phyloP scores from a whole-genome alignment of 1,140 invertebrate genomes.

The Drosophila sproati region DNA sequence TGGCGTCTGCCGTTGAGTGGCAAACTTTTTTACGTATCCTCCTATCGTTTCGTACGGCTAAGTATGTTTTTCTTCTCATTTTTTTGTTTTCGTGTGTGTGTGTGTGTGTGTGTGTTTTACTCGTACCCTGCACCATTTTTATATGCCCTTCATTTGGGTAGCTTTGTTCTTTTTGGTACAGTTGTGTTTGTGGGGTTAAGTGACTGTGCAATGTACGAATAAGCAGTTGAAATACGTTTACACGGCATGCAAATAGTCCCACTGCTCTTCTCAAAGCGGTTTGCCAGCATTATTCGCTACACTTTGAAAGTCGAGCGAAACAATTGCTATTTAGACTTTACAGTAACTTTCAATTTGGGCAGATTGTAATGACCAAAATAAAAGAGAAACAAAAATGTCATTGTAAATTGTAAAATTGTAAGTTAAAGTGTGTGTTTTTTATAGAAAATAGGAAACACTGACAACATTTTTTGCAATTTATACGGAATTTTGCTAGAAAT shows the following conservation, averaged over 20 bases:
- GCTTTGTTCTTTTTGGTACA: constrained; percentile 79
- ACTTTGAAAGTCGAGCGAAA: not conserved
- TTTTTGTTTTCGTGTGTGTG: constrained; percentile 20
- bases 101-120: constrained; percentile 33
- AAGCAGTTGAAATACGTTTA: constrained; percentile 43
- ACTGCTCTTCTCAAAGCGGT: not conserved
- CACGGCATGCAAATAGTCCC: constrained; percentile 8
- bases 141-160: constrained; percentile 76
- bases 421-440: no score
- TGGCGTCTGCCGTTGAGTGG: constrained; percentile 75
- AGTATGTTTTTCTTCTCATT: constrained; percentile 36
- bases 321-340: constrained; percentile 12
- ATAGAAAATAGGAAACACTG: no score
- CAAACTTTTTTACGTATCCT: constrained; percentile 61
- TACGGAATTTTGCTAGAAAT: no score
- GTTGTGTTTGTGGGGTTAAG: constrained; percentile 71
- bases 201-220: constrained; percentile 38
- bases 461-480: no score
- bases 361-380: no score
- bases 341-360: no score
- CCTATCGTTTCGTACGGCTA: constrained; percentile 21
- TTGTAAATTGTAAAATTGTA: no score
- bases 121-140: constrained; percentile 61
- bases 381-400: no score
- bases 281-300: not conserved